phyloP scores from a whole-genome alignment of 2,888 invertebrate species.

The Ennomos erosarius region DNA sequence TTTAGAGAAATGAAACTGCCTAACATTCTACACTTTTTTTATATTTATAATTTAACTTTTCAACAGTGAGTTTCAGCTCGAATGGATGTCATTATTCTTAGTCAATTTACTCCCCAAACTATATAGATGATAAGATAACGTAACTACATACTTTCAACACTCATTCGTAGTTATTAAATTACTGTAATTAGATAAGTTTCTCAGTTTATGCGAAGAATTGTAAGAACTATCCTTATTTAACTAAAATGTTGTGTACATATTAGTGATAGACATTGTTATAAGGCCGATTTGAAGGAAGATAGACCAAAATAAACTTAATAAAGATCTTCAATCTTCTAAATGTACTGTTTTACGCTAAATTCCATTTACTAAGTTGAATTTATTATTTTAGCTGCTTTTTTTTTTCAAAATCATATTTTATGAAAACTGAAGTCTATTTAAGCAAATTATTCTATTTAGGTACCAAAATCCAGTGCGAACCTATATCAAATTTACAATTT shows the following conservation, averaged over 20 bases:
- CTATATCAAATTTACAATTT: slow-evolving; percentile 1
- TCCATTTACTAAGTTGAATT: background rate
- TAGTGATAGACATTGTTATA: slow-evolving; percentile 68
- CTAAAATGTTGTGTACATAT: slow-evolving; percentile 71
- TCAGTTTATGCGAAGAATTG: slow-evolving; percentile 43
- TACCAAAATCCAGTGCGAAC: slow-evolving; percentile 14
- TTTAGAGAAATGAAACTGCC: background rate
- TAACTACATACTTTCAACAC: slow-evolving; percentile 51
- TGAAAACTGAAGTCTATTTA: background rate
- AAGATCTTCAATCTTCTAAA: slow-evolving; percentile 6
- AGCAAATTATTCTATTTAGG: background rate
- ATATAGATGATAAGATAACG: slow-evolving; percentile 58
- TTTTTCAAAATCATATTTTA: too few relatives aligned
- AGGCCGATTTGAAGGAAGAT: slow-evolving; percentile 46
- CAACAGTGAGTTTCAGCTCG: slow-evolving; percentile 47
- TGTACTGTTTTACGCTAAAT: slow-evolving; percentile 2
- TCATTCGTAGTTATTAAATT: slow-evolving; percentile 50
- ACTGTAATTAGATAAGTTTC: slow-evolving; percentile 49
- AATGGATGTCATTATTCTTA: slow-evolving; percentile 66
- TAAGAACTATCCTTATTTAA: slow-evolving; percentile 42
- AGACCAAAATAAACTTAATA: slow-evolving; percentile 43
- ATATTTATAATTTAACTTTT: slow-evolving; percentile 14
- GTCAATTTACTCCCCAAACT: slow-evolving; percentile 77
- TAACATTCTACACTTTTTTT: background rate
- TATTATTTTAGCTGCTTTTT: background rate